These are phyloP conservation scores for Coelopa pilipes DNA, from an alignment of 2,888 invertebrate species.

Conservation along the genomic window DNA sequence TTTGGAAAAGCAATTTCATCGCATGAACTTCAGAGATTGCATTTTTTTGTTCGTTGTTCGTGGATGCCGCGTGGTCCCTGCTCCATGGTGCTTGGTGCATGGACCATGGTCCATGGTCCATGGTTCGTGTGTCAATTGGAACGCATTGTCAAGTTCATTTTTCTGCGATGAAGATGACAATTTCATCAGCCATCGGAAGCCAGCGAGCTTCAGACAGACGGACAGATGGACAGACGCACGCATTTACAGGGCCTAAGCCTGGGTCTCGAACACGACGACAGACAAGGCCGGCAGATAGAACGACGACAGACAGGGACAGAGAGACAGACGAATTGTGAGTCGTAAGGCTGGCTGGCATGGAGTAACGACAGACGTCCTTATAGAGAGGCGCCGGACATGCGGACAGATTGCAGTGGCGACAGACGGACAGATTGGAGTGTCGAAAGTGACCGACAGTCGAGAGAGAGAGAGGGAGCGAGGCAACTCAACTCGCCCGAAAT, in stretches of 20 bases:
- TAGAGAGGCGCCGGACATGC: no score
- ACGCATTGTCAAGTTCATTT: constrained; percentile 32
- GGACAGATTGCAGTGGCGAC: no score
- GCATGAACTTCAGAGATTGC: constrained; percentile 13
- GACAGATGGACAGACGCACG: constrained; percentile 17
- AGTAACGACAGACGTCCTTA: no score
- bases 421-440: no score
- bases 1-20: background rate
- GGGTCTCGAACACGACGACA: no score
- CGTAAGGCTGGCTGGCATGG: no score
- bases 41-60: background rate
- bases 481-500: constrained; percentile 2
- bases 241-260: background rate
- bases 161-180: constrained; percentile 28
- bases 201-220: background rate
- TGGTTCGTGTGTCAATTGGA: constrained; percentile 23
- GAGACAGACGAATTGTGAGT: background rate
- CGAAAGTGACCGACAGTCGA: no score
- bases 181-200: constrained; percentile 30
- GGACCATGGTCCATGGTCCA: no score
- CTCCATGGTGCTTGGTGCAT: no score
- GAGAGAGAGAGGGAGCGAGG: no score
- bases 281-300: no score
- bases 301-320: background rate
- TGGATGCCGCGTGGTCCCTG: no score